These are phyloP conservation scores for Pluvianellus socialis DNA, from an alignment of 2,113 vertebrate genomes.

Conservation along the genomic window DNA sequence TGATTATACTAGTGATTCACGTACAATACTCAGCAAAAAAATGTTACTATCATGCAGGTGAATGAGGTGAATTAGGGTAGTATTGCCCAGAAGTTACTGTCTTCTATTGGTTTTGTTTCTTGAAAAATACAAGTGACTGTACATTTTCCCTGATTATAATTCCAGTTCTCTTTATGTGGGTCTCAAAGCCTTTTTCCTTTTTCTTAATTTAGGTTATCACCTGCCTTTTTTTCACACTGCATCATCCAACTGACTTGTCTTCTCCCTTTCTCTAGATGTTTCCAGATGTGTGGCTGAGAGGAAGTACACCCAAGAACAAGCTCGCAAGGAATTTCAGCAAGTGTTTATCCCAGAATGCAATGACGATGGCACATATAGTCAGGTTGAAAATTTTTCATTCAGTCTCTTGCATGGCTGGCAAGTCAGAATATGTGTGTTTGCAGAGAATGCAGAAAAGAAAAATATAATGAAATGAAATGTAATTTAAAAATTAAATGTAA, in stretches of 20 bases:
- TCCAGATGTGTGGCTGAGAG: constrained; percentile 96
- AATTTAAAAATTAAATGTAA: not conserved
- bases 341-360: constrained; percentile 96
- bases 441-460: not conserved
- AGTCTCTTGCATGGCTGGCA: not conserved
- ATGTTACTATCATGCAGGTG: not conserved
- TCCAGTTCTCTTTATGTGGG: accelerated
- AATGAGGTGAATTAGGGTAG: not conserved
- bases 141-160: not conserved
- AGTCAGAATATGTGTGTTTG: not conserved
- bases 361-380: constrained; percentile 93
- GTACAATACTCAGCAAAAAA: not conserved
- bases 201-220: not conserved
- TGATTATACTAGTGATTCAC: not conserved
- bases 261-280: constrained; percentile 78
- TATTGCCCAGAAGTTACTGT: not conserved
- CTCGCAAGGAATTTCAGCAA: constrained; percentile 92
- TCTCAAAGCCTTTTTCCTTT: not conserved
- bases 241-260: not conserved
- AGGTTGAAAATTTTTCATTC: constrained; percentile 76
- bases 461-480: not conserved
- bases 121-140: accelerated
- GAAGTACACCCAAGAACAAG: constrained; percentile 97
- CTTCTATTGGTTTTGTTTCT: not conserved
- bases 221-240: not conserved